Conservation (phyloP, 2,797 vertebrate species). For the Lacerta bilineata region DNA sequence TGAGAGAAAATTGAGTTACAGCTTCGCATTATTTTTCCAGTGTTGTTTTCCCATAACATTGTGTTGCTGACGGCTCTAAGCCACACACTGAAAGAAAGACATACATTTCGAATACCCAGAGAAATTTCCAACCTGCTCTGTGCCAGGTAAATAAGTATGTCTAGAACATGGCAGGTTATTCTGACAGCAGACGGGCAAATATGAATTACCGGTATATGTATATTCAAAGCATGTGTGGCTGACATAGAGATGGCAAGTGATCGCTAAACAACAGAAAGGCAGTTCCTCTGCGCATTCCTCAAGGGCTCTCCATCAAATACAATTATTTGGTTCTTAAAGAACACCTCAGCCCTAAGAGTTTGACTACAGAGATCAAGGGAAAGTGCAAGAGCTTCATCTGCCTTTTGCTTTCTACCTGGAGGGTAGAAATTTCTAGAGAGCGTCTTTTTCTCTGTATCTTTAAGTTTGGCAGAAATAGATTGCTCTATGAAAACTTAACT, state of each 20-base stretch:
- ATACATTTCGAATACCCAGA: neutral
- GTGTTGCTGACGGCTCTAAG: neutral
- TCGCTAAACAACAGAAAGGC: neutral
- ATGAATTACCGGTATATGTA: slow-evolving; percentile 1
- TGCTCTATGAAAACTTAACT: neutral
- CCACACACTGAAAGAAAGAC: neutral
- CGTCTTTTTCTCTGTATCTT: neutral
- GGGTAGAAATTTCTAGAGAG: neutral
- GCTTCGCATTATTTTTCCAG: neutral
- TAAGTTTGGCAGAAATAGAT: slow-evolving; percentile 11
- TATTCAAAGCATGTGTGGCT: neutral
- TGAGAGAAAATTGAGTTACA: neutral
- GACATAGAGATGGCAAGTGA: neutral
- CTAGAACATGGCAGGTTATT: neutral
- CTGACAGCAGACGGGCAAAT: neutral
- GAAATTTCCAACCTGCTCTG: neutral
- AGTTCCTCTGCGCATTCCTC: neutral
- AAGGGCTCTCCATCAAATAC: slow-evolving; percentile 16
- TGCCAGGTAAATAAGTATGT: neutral
- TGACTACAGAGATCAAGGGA: neutral
- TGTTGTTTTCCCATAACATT: neutral
- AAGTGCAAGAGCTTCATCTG: neutral
- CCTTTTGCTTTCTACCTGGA: neutral
- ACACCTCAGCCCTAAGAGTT: neutral
- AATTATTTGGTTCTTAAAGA: slow-evolving; percentile 7